Base-by-base conservation (phyloP, 2,888 invertebrate species). In the Maniola hyperantus region DNA sequence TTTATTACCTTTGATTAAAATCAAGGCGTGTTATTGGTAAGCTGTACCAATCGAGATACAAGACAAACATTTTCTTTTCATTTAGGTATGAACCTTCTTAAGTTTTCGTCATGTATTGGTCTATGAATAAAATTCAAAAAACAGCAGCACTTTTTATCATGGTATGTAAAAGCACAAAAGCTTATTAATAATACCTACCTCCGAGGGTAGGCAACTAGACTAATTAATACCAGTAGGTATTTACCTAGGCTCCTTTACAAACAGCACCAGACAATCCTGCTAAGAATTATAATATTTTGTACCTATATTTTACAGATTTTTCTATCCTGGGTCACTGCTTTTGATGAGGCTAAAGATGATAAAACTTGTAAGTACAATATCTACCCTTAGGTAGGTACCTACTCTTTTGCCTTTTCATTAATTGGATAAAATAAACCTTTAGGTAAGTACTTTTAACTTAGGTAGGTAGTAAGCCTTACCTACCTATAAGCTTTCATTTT, bases 101-200 rank as follows among this genome's bases (percentile, higher is more conserved):
- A 18, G 48, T 33, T 64, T 60, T 53, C 57, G 46, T 53, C 53
- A 70, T 70, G 71, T 66, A 62, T 66, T 61, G 50, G 63, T 66
- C 61, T 48, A 46, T 36, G 39, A 60, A 33, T 7, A 54, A 58
- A 34, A 73, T 75, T 71, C 72, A 73, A 36, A 77, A 74, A 74
- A 72, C 71, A 73, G 79, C 77, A 76, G 69, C 81, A 70, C 74
- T 81, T 59, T 71, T 82, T 54, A 73, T 76, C 80, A 85, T 85
- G 80, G 53, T 54, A 18, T 15, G 8, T 13, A 42, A 0, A 26
- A 26, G 5, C 13, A 42, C 4, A 2, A 11, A 13, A 13, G 10
- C 11, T 11, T 4, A 39, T 11, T 39, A 8, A 11, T 39, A 39
- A 4, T 10, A 11, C 8, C 2, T 39, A 10, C 1, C 0, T 39